Evolutionary conservation across 2,888 invertebrate species (phyloP).

Genomic region (Pelosia muscerda): DNA sequence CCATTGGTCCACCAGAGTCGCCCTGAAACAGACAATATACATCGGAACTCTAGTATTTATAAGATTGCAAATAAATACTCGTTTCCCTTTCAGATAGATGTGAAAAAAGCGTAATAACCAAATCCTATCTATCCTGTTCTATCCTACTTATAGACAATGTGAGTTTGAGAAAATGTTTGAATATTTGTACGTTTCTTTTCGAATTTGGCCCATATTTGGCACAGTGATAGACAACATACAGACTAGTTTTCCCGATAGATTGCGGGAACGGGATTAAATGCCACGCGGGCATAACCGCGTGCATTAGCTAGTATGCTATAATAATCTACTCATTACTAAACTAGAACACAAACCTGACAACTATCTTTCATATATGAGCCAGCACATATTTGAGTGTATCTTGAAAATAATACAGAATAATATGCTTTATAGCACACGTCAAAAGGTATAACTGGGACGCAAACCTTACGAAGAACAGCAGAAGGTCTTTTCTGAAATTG

Average conservation of each 20-base stretch:
- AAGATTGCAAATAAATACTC: too few relatives aligned
- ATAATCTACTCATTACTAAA: background rate
- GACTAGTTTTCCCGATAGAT: too few relatives aligned
- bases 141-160: too few relatives aligned
- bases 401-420: background rate
- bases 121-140: too few relatives aligned
- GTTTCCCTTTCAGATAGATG: too few relatives aligned
- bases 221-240: too few relatives aligned
- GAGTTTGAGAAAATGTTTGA: too few relatives aligned
- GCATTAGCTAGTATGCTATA: background rate
- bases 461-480: conserved; percentile 23
- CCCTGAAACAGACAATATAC: conserved; percentile 48
- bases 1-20: conserved; percentile 61
- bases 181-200: too few relatives aligned
- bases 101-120: too few relatives aligned
- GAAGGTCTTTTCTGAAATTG: conserved; percentile 10
- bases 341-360: conserved; percentile 22
- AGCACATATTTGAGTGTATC: conserved; percentile 22
- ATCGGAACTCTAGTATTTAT: background rate
- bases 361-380: conserved; percentile 21
- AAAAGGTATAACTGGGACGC: conserved; percentile 19
- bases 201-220: too few relatives aligned
- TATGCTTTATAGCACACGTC: conserved; percentile 4
- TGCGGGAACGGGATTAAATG: too few relatives aligned
- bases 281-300: too few relatives aligned